These are phyloP conservation scores for Crenuchus spilurus DNA, from an alignment of 2,797 vertebrate genomes.

Conservation along the genomic window DNA sequence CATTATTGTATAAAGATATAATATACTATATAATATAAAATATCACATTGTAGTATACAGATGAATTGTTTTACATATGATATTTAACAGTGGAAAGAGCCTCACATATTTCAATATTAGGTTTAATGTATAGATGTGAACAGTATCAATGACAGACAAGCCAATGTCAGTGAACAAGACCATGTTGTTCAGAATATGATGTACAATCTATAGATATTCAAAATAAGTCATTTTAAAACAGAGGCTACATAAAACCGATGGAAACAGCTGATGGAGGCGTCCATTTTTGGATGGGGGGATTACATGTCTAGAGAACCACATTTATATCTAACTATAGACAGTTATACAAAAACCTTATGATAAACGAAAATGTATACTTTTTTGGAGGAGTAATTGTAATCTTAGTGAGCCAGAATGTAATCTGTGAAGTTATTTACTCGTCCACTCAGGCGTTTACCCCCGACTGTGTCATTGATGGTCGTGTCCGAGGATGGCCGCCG, in stretches of 20 bases:
- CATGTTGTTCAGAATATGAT: too few species aligned
- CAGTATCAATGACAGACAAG: too few species aligned
- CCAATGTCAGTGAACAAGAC: too few species aligned
- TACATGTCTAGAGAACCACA: not conserved
- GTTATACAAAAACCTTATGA: not conserved
- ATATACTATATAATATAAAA: too few species aligned
- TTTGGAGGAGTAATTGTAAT: not conserved
- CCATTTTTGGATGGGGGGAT: slow-evolving; percentile 45
- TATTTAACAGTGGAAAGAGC: too few species aligned
- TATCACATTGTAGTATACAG: too few species aligned
- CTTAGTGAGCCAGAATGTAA: not conserved
- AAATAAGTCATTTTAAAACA: not conserved
- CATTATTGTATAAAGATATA: too few species aligned
- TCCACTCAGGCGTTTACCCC: not conserved
- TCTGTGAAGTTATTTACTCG: not conserved
- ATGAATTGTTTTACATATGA: too few species aligned
- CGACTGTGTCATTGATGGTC: slow-evolving; percentile 26
- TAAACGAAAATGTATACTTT: not conserved
- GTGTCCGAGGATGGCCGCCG: slow-evolving; percentile 73
- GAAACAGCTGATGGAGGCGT: slow-evolving; percentile 58
- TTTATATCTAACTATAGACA: not conserved
- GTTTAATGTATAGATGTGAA: too few species aligned
- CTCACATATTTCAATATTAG: too few species aligned
- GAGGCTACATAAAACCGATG: slow-evolving; percentile 20
- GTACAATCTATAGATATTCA: too few species aligned